Evolutionary conservation across 2,888 invertebrate genomes (phyloP).

Genomic region (Cataglyphis livida): DNA sequence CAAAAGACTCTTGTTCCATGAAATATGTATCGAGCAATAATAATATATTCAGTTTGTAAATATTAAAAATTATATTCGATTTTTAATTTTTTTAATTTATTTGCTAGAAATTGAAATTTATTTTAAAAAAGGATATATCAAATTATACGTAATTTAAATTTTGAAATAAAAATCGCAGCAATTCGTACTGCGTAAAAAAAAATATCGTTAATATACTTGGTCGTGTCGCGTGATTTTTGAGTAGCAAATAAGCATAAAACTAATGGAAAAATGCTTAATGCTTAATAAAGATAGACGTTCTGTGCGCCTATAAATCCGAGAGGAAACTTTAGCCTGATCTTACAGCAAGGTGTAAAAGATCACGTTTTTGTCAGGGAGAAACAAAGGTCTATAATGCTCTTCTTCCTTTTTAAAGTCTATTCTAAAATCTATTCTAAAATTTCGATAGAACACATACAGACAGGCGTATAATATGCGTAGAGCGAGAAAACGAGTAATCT

Average conservation of each 20-base stretch:
- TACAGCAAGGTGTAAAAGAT: neutral
- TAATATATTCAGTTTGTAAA: neutral
- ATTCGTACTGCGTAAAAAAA: neutral
- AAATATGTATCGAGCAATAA: neutral
- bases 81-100: neutral
- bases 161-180: neutral
- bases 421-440: neutral
- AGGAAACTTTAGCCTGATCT: neutral
- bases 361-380: neutral
- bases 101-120: neutral
- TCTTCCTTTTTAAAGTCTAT: neutral
- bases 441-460: neutral
- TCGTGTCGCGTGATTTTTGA: neutral
- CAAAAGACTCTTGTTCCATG: neutral
- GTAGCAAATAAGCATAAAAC: neutral
- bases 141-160: neutral
- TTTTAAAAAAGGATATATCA: neutral
- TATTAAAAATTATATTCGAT: too few species aligned
- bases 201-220: neutral
- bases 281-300: neutral
- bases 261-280: constrained; percentile 2
- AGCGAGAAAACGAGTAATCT: neutral
- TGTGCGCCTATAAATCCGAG: neutral
- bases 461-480: neutral
- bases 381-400: neutral